A percentile compares a stretch with the other conserved stretches of the same genome.
Evolutionary conservation across 2,113 vertebrate species (phyloP).

Genomic region (Dipodomys stephensi): DNA sequence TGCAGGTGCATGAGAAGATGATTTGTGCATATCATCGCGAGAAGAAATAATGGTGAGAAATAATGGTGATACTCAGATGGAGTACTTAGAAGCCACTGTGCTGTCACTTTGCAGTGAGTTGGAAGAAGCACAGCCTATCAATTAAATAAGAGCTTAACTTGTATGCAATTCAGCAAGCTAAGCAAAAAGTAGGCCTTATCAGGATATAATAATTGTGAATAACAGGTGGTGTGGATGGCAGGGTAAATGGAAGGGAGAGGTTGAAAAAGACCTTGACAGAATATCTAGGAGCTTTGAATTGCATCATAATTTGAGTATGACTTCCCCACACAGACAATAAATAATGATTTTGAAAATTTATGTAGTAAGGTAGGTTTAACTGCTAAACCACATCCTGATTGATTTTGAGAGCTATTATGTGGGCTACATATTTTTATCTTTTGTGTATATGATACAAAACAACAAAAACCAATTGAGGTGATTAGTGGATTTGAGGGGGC

Average conservation of each 20-base stretch:
- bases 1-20: neutral
- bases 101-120: neutral
- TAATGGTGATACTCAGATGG: neutral
- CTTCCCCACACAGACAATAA: neutral
- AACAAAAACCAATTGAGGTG: neutral
- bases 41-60: neutral
- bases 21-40: neutral
- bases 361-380: neutral
- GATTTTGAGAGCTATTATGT: neutral
- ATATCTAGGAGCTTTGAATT: constrained; percentile 5
- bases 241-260: neutral
- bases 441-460: neutral
- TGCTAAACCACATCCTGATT: neutral
- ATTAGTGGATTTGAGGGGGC: neutral
- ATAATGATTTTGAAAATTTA: neutral
- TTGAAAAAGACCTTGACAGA: neutral
- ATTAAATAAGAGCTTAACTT: constrained; percentile 34
- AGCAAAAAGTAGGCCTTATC: neutral
- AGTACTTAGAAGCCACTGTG: neutral
- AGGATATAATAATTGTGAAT: constrained; percentile 21
- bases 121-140: neutral
- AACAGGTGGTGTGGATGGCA: neutral
- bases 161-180: neutral
- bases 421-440: neutral
- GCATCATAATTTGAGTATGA: neutral